These are phyloP conservation scores for Cinclus mexicanus DNA, from an alignment of 2,113 vertebrate genomes.

Conservation along the genomic window DNA sequence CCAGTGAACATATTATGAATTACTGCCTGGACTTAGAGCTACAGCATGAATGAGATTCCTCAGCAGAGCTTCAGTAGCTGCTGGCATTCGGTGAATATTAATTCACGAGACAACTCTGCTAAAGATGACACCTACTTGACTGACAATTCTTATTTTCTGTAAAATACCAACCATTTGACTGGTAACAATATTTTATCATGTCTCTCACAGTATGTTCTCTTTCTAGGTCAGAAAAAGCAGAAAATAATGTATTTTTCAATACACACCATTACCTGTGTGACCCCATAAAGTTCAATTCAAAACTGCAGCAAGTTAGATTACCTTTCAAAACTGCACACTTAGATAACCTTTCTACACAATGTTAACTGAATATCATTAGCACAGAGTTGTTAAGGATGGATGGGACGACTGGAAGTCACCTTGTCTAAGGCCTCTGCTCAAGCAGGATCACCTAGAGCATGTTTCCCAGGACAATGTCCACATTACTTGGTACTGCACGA, in stretches of 20 bases:
- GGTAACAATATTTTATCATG: neutral
- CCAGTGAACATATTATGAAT: neutral
- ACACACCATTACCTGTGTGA: neutral
- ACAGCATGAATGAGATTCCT: neutral
- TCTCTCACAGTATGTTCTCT: neutral
- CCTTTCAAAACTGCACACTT: neutral
- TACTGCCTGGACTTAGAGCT: neutral
- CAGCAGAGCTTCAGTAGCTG: accelerated
- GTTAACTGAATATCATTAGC: neutral
- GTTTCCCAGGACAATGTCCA: neutral
- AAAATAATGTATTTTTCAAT: neutral
- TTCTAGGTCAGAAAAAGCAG: neutral
- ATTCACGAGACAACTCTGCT: neutral
- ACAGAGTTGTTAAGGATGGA: neutral
- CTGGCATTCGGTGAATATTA: neutral
- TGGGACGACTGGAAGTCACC: accelerated
- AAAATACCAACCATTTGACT: neutral
- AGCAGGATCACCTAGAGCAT: neutral
- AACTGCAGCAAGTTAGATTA: neutral
- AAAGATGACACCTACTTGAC: neutral
- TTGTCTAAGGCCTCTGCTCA: neutral
- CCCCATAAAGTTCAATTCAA: neutral
- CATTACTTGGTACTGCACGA: neutral
- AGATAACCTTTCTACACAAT: neutral
- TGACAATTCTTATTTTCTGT: neutral